Percentiles rank a stretch among this genome's conserved stretches.
Evolutionary conservation across 2,113 vertebrate genomes (phyloP).

Genomic region (Mellivora capensis): DNA sequence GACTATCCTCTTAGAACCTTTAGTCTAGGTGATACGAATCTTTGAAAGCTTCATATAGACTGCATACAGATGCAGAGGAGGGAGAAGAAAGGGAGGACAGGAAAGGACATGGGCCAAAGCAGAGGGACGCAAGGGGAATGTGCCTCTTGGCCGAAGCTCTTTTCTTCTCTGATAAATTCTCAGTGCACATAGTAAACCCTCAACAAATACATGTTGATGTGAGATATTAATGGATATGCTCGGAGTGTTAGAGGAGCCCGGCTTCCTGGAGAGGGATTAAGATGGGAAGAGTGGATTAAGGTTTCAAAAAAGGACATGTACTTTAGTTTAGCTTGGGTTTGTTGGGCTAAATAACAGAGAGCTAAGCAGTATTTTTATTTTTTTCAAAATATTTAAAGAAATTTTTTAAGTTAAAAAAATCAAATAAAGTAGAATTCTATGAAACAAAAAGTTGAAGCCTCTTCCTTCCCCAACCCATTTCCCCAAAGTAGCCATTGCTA

Average conservation of each 20-base stretch:
- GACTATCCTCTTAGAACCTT: not conserved
- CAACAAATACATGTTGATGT: not conserved
- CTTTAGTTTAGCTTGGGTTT: not conserved
- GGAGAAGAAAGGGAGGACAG: not conserved
- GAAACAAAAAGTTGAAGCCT: slow-evolving; percentile 51
- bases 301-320: not conserved
- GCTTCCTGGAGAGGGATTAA: not conserved
- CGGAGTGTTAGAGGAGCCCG: not conserved
- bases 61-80: not conserved
- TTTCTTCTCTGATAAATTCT: not conserved
- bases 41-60: not conserved
- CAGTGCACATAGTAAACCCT: not conserved
- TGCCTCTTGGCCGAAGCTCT: not conserved
- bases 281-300: not conserved
- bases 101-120: not conserved
- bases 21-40: not conserved
- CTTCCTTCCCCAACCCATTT: slow-evolving; percentile 39
- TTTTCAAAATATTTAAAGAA: slow-evolving; percentile 46
- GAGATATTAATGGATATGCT: not conserved
- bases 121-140: not conserved
- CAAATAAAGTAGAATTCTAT: slow-evolving; percentile 48
- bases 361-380: slow-evolving; percentile 33
- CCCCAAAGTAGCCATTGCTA: slow-evolving; percentile 65
- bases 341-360: not conserved
- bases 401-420: slow-evolving; percentile 38